Evolutionary conservation across 2,113 vertebrate species (phyloP).

Genomic region (Astatoreochromis straeleni): DNA sequence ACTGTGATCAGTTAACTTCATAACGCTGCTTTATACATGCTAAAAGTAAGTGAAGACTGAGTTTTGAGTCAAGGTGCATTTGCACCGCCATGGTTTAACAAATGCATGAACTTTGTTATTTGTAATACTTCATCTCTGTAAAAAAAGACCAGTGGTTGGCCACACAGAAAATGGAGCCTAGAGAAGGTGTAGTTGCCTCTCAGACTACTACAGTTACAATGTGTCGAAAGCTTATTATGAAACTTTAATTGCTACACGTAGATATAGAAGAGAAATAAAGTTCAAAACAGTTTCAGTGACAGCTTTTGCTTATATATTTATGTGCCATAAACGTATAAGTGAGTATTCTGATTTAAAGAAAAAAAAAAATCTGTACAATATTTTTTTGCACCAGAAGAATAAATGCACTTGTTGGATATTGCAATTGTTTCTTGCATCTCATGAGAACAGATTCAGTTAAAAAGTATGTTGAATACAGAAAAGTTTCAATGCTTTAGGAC

Average conservation of each 20-base stretch:
- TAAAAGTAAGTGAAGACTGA: not conserved
- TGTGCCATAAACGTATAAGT: not conserved
- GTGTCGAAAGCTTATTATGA: not conserved
- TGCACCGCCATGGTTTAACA: not conserved
- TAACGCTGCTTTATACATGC: not conserved
- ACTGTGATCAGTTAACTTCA: not conserved
- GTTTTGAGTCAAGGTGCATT: not conserved
- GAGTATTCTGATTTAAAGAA: not conserved
- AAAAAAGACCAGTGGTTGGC: not conserved
- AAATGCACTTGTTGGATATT: not conserved
- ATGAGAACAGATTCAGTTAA: not conserved
- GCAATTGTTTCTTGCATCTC: not conserved
- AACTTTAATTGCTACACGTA: not conserved
- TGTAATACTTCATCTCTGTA: not conserved
- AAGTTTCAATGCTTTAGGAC: not conserved
- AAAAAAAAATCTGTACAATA: not conserved
- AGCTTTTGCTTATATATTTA: not conserved
- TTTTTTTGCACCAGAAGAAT: not conserved
- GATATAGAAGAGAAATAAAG: not conserved
- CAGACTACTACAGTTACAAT: not conserved
- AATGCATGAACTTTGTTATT: not conserved
- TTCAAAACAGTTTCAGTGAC: not conserved
- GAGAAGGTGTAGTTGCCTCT: not conserved
- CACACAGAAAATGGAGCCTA: not conserved
- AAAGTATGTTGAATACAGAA: not conserved